Percentiles rank a stretch among this genome's conserved stretches.
Evolutionary conservation across 2,113 vertebrate genomes (phyloP).

Genomic region (Rhynchomys soricoides): DNA sequence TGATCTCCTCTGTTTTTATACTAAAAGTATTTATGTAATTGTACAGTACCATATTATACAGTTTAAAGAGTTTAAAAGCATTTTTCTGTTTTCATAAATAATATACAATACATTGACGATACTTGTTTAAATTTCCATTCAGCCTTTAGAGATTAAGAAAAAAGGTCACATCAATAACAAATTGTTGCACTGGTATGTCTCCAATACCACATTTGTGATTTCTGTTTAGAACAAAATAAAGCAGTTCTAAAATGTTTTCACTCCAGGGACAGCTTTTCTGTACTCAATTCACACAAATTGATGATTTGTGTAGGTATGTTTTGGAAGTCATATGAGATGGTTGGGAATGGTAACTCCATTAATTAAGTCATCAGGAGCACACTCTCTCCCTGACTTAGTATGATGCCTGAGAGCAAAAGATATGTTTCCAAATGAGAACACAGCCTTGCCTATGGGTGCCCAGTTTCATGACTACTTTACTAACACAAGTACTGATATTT

Average conservation of each 20-base stretch:
- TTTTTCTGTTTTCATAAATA: slow-evolving; percentile 62
- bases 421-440: neutral
- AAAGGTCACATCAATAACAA: slow-evolving; percentile 65
- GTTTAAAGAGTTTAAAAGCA: slow-evolving; percentile 59
- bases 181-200: slow-evolving; percentile 48
- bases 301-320: slow-evolving; percentile 29
- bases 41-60: neutral
- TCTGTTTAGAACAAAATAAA: slow-evolving; percentile 55
- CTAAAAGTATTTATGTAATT: slow-evolving; percentile 53
- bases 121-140: slow-evolving; percentile 57
- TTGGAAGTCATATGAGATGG: neutral
- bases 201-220: slow-evolving; percentile 44
- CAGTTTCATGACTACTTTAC: fast-evolving
- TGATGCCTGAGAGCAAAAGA: neutral
- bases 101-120: neutral
- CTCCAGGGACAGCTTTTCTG: neutral
- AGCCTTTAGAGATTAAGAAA: slow-evolving; percentile 56
- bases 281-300: neutral
- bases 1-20: neutral
- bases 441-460: fast-evolving
- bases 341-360: neutral
- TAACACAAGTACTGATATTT: neutral
- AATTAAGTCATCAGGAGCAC: neutral
- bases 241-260: slow-evolving; percentile 8
- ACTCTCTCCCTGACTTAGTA: neutral